Conservation (phyloP, 2,888 invertebrate species). For the Troilus luridus region DNA sequence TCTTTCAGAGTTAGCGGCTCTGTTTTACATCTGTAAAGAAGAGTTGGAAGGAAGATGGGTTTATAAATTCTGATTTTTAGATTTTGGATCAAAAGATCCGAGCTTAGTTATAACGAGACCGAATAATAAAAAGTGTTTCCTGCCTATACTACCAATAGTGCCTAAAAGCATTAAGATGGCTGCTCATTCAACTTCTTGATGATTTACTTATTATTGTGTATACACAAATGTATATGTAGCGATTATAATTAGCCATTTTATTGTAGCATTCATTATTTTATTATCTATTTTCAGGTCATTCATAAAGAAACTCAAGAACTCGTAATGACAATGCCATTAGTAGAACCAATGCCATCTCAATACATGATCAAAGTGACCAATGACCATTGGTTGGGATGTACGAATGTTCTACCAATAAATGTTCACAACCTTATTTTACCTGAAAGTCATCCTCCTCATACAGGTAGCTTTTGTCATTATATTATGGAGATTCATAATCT, state of each 20-base stretch:
- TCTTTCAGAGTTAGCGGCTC: no score
- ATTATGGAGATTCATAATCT: not conserved
- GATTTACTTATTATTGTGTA: no score
- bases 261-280: not conserved
- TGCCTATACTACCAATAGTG: no score
- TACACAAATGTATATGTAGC: no score
- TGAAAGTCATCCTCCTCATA: conserved; percentile 92
- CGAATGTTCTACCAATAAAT: conserved; percentile 75
- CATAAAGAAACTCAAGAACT: conserved; percentile 84
- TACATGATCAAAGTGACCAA: conserved; percentile 91
- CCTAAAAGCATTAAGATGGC: no score
- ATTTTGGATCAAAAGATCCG: no score
- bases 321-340: conserved; percentile 94
- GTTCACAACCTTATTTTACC: conserved; percentile 93
- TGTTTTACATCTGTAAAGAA: no score
- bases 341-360: conserved; percentile 91
- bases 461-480: conserved; percentile 73
- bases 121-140: no score
- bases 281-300: conserved; percentile 73
- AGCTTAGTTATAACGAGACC: no score
- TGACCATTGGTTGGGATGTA: conserved; percentile 84
- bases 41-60: no score
- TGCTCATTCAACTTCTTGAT: no score
- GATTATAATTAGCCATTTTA: not conserved
- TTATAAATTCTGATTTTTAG: no score